A percentile compares a stretch with the other conserved stretches of the same genome.
Conservation (phyloP, 2,888 invertebrate genomes). For the Petrophora chlorosata region DNA sequence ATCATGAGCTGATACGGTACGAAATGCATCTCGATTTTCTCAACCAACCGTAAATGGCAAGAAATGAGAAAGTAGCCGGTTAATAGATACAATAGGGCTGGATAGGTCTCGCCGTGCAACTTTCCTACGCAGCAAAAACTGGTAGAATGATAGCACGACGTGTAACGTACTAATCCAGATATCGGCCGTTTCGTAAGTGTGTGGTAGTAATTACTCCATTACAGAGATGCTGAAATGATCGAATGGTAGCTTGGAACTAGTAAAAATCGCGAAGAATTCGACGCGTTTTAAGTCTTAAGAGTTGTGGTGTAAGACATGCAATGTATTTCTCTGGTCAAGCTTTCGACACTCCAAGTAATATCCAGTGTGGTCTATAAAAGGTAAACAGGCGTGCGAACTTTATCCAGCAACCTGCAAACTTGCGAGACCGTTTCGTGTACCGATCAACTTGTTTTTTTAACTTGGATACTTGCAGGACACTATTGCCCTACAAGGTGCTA, state of each 20-base stretch:
- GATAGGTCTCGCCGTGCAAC: conserved; percentile 70
- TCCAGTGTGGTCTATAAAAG: conserved; percentile 61
- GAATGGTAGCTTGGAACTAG: too few relatives aligned
- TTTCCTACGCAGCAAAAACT: conserved; percentile 75
- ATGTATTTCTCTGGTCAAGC: conserved; percentile 39
- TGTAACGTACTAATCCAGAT: conserved; percentile 58
- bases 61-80: conserved; percentile 79
- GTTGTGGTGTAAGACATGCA: conserved; percentile 48
- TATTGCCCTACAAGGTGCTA: conserved; percentile 64
- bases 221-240: conserved; percentile 58
- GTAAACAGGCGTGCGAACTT: conserved; percentile 69
- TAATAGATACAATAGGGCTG: conserved; percentile 83
- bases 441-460: conserved; percentile 68
- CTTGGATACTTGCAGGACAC: conserved; percentile 67
- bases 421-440: conserved; percentile 71
- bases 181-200: conserved; percentile 66
- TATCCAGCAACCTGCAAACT: conserved; percentile 60
- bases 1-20: conserved; percentile 55
- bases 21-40: conserved; percentile 77
- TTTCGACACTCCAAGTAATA: conserved; percentile 66
- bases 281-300: conserved; percentile 28
- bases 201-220: conserved; percentile 66
- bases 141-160: conserved; percentile 59
- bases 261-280: conserved; percentile 51
- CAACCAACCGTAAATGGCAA: conserved; percentile 76